Percentiles rank a stretch among this genome's conserved stretches.
phyloP scores from a whole-genome alignment of 2,888 invertebrate genomes.

The Agonum fuliginosum region DNA sequence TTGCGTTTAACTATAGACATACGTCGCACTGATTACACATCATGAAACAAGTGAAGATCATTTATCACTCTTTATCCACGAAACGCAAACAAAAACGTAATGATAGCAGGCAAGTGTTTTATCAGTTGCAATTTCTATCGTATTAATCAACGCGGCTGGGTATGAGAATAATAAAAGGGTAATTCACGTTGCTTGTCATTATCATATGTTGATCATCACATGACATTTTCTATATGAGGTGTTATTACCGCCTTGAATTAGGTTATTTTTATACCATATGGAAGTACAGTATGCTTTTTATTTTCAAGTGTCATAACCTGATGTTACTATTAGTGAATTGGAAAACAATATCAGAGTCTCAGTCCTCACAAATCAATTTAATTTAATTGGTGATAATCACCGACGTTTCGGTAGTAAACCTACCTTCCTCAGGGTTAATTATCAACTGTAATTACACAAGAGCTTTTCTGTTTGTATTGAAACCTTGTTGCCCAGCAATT shows the following conservation, averaged over 20 bases:
- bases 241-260: too few relatives aligned
- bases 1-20: not conserved
- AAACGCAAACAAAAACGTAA: constrained; percentile 29
- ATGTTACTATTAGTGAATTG: not conserved
- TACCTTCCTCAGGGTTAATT: too few relatives aligned
- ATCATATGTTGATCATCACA: constrained; percentile 19
- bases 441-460: too few relatives aligned
- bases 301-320: not conserved
- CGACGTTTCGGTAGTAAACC: too few relatives aligned
- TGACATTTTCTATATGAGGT: not conserved
- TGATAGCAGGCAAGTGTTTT: constrained; percentile 27
- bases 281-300: not conserved
- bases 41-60: constrained; percentile 8
- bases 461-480: too few relatives aligned
- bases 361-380: too few relatives aligned
- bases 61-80: constrained; percentile 2
- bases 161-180: constrained; percentile 5
- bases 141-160: not conserved
- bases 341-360: too few relatives aligned
- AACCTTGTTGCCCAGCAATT: too few relatives aligned
- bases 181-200: constrained; percentile 22
- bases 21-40: constrained; percentile 8
- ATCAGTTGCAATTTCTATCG: constrained; percentile 17
- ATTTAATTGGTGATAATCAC: too few relatives aligned
- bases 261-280: too few relatives aligned